Evolutionary conservation across 2,888 invertebrate species (phyloP), one percentile per base, ranked within the genome.

Genomic region (Agrotis puta): DNA sequence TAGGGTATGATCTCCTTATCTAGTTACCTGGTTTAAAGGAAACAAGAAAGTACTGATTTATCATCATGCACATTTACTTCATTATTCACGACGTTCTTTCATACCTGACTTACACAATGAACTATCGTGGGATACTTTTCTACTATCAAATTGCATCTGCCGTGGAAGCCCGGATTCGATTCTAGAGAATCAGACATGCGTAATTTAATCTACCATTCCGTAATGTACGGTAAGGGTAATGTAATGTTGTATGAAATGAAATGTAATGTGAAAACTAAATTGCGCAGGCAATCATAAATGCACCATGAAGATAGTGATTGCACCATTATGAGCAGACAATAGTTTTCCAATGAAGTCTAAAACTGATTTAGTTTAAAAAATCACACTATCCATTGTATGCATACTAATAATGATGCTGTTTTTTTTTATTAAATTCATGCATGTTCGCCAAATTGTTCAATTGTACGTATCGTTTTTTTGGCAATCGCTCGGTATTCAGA

Each of bases 101-200:
- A 75, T 81, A 65, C 72, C 68, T 39, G 61, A 20, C 59, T 70
- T 68, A 75, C 58, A 84, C 70, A 85, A 82, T 84, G 57, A 82
- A 78, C 74, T 70, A 79, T 71, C 88, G 88, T 89, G 89, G 81
- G 89, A 90, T 79, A 75, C 64, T 80, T 88, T 88, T 85, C 86
- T 83, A 77, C 77, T 59, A 82, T 83, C 70, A 70, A 85, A 86
- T 82, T 78, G 76, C 73, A 81, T 82, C 74, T 56, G 57, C 77
- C 74, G 81, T 87, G 70, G 73, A 77, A 84, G 70, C 57, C 77
- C 79, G 71, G 68, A 82, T 83, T 80, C 71, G 72, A 80, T 81
- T 85, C 73, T 73, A 82, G 70, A 70, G 83, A 79, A 87, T 89
- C 71, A 70, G 86, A 84, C 80, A 86, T 78, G 87, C 85, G 82